Conservation (phyloP, 2,888 invertebrate genomes). For the Arenicola marina region DNA sequence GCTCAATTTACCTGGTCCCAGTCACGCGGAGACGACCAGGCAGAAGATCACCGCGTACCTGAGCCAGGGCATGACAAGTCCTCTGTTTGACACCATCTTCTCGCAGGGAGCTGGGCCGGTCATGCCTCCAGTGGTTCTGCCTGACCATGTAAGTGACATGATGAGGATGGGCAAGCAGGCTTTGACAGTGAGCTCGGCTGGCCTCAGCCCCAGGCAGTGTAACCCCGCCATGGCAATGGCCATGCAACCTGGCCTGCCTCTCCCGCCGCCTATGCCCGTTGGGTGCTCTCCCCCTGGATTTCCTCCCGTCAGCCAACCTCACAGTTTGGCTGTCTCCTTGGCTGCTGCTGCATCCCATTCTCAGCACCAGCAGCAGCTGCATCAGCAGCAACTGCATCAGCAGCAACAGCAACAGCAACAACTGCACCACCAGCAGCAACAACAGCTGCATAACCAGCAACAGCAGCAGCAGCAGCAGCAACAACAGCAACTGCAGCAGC, state of each 20-base stretch:
- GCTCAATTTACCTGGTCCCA: slow-evolving; percentile 45
- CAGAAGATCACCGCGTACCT: slow-evolving; percentile 60
- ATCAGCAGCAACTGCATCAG: neutral
- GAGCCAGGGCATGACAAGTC: slow-evolving; percentile 36
- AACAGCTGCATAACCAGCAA: slow-evolving; percentile 7
- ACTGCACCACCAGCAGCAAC: slow-evolving; percentile 11
- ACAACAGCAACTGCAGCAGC: slow-evolving; percentile 11
- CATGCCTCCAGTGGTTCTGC: too few species aligned
- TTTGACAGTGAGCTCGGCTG: too few species aligned
- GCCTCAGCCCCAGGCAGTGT: neutral
- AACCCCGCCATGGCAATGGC: neutral
- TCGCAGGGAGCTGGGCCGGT: slow-evolving; percentile 12
- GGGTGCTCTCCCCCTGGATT: neutral
- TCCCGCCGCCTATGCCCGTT: neutral
- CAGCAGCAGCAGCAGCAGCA: slow-evolving; percentile 5
- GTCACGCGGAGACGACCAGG: slow-evolving; percentile 54
- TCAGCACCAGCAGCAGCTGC: slow-evolving; percentile 1
- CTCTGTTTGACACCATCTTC: neutral
- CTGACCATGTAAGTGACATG: too few species aligned
- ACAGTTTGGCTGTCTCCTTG: neutral
- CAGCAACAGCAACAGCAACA: neutral
- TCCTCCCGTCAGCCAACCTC: neutral
- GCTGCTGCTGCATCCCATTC: neutral
- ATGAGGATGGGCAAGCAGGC: too few species aligned
- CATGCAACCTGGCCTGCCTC: neutral